Evolutionary conservation across 2,113 vertebrate species (phyloP).

Genomic region (Tragelaphus strepsiceros): DNA sequence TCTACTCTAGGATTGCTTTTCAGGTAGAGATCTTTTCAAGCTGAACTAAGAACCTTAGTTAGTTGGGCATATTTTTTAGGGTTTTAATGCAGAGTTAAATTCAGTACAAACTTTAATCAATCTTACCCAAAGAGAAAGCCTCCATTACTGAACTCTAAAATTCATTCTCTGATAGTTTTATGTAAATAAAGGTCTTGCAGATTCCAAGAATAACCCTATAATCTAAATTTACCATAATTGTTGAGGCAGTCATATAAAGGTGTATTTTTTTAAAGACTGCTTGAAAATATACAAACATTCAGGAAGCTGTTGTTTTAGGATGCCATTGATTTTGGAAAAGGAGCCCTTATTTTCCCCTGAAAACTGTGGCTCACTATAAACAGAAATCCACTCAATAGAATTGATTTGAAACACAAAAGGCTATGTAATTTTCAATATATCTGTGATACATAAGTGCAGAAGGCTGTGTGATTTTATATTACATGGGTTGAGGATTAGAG

Average conservation of each 20-base stretch:
- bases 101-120: not conserved
- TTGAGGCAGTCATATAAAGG: slow-evolving; percentile 13
- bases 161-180: slow-evolving; percentile 1
- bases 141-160: slow-evolving; percentile 2
- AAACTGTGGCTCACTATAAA: slow-evolving; percentile 55
- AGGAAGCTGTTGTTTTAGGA: slow-evolving; percentile 58
- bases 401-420: slow-evolving; percentile 60
- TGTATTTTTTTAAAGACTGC: slow-evolving; percentile 24
- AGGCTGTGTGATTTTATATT: slow-evolving; percentile 51
- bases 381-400: slow-evolving; percentile 37
- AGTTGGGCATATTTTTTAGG: not conserved
- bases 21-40: not conserved
- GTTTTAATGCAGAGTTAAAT: not conserved
- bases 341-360: slow-evolving; percentile 35
- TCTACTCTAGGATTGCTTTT: not conserved
- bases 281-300: slow-evolving; percentile 41
- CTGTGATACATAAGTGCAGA: slow-evolving; percentile 18
- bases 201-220: slow-evolving; percentile 11
- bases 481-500: not conserved
- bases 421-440: slow-evolving; percentile 44
- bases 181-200: not conserved
- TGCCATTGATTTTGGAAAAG: slow-evolving; percentile 46
- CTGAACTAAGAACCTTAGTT: not conserved
- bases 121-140: not conserved
- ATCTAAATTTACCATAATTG: slow-evolving; percentile 35